Evolutionary conservation across 2,888 invertebrate genomes (phyloP).

Genomic region (Druceiella hillmani): DNA sequence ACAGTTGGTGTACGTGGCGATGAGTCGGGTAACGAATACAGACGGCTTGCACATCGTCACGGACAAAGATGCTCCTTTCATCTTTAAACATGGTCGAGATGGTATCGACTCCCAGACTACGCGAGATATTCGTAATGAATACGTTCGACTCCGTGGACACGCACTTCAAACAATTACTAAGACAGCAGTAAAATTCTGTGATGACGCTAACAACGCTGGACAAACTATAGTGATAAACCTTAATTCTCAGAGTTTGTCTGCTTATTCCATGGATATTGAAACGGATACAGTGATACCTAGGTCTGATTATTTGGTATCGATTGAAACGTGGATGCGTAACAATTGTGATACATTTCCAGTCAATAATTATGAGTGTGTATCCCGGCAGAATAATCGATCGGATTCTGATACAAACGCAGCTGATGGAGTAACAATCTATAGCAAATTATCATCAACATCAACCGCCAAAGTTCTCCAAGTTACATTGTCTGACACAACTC

Average conservation of each 20-base stretch:
- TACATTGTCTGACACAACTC: conserved; percentile 14
- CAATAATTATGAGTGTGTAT: conserved; percentile 21
- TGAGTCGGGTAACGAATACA: no score
- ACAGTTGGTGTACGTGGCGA: conserved; percentile 18
- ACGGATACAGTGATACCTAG: no score
- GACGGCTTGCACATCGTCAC: conserved; percentile 16
- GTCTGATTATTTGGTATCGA: conserved; percentile 23
- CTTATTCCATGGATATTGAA: no score
- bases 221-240: conserved; percentile 20
- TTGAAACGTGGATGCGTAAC: conserved; percentile 26
- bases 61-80: conserved; percentile 15
- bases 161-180: conserved; percentile 17
- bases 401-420: conserved; percentile 22
- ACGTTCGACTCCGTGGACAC: conserved; percentile 22
- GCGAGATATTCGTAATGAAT: conserved; percentile 21
- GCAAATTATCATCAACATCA: conserved; percentile 19
- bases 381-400: conserved; percentile 23
- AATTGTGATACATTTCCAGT: conserved; percentile 23
- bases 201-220: conserved; percentile 18
- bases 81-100: conserved; percentile 4
- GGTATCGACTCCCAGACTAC: conserved; percentile 19
- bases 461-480: conserved; percentile 17
- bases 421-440: conserved; percentile 25
- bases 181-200: conserved; percentile 20
- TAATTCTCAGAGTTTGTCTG: conserved; percentile 18